These are phyloP conservation scores for Helicoverpa assulta DNA, from an alignment of 2,888 invertebrate species.

Conservation along the genomic window DNA sequence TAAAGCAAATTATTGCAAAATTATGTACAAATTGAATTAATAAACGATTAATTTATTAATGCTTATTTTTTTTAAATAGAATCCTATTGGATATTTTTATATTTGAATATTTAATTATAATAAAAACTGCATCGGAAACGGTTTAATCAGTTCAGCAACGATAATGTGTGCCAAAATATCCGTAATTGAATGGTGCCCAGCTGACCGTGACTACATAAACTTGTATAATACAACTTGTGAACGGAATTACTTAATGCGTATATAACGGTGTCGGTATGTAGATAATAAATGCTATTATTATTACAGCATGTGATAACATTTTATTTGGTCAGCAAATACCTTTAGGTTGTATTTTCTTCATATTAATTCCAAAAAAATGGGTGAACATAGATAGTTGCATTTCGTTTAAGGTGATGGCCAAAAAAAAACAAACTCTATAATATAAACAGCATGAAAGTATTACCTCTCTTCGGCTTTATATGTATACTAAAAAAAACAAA, in stretches of 20 bases:
- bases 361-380: not conserved
- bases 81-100: too few species aligned
- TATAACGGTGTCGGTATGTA: constrained; percentile 36
- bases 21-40: too few species aligned
- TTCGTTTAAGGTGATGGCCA: not conserved
- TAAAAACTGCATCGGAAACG: not conserved
- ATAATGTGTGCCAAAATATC: constrained; percentile 19
- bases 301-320: constrained; percentile 32
- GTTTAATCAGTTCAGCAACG: constrained; percentile 5
- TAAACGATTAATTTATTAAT: too few species aligned
- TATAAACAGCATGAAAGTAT: too few species aligned
- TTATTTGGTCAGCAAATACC: constrained; percentile 22
- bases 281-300: constrained; percentile 23
- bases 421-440: not conserved
- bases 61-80: too few species aligned
- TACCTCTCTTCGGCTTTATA: too few species aligned
- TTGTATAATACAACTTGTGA: constrained; percentile 46
- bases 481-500: too few species aligned
- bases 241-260: constrained; percentile 44
- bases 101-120: too few species aligned
- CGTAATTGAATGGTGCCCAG: constrained; percentile 26
- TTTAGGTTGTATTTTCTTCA: constrained; percentile 6
- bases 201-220: constrained; percentile 49
- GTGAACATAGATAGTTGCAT: not conserved
- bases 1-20: too few species aligned